Evolutionary conservation across 2,113 vertebrate genomes (phyloP), one percentile per base, ranked within the genome.

Genomic region (Coptodon bakossiorum): DNA sequence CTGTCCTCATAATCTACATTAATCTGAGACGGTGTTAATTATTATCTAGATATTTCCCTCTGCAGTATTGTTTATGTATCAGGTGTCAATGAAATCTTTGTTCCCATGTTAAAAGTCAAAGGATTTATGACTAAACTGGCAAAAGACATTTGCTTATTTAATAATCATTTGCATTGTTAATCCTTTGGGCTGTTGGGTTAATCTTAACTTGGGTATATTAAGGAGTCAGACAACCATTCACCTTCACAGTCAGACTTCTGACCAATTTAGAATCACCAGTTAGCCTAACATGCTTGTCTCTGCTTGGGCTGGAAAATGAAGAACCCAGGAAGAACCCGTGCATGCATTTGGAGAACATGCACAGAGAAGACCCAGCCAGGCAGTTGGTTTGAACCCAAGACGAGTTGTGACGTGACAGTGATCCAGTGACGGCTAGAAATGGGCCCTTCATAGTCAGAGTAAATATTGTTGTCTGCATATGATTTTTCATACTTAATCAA

Each of bases 401-500:
- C 24, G 6, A 11, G 9, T 76, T 3, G 40, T 29, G 24, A 19
- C 2, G 68, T 73, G 38, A 27, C 38, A 27, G 68, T 17, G 19
- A 66, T 38, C 61, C 61, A 22, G 34, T 2, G 61, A 38, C 61
- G 12, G 31, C 34, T 38, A 38, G 54, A 93, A 88, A 57, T 48
- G 54, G 87, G 40, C 57, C 45, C 57, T 66, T 86, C 78, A 50
- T 40, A 82, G 78, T n/a, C 63, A 43, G 50, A 12, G 71, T 86
- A 87, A 66, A 87, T 73, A 81, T 61, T 66, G 82, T 88, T 93
- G 92, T 87, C 89, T 92, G 88, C 80, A 54, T 91, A 89, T 90
- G 86, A 89, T 88, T 81, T 40, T 19, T 86, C 66, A 86, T 48
- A 56, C 76, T 90, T 91, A 91, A 95, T 92, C 90, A 93, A 95